Conservation (phyloP, 2,113 vertebrate species). For the Zosterops lateralis region DNA sequence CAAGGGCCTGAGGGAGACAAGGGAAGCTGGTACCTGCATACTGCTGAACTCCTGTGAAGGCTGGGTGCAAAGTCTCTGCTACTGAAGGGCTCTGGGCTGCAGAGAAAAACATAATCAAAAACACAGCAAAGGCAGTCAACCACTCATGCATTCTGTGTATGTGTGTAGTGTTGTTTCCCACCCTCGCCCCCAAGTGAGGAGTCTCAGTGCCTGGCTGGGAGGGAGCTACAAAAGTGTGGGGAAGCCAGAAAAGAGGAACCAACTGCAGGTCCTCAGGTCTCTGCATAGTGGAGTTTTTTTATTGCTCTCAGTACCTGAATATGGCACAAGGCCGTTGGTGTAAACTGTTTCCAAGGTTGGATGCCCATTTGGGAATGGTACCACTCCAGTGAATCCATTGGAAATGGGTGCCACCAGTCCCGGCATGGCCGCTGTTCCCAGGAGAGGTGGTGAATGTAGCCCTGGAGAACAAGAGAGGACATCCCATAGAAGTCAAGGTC, state of each 20-base stretch:
- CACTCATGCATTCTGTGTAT: not conserved
- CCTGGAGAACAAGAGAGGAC: constrained; percentile 70
- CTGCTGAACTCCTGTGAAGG: constrained; percentile 96
- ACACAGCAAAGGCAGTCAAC: not conserved
- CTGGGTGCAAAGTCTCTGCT: constrained; percentile 92
- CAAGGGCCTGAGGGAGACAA: not conserved
- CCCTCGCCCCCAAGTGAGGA: not conserved
- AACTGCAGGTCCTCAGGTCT: not conserved
- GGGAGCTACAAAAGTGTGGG: not conserved
- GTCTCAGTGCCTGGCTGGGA: not conserved
- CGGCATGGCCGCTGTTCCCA: constrained; percentile 87
- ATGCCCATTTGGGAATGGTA: constrained; percentile 91
- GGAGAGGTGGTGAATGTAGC: constrained; percentile 91
- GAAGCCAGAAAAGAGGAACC: not conserved
- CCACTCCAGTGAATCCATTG: constrained; percentile 91
- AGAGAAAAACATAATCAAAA: not conserved
- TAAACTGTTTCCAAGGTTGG: constrained; percentile 92
- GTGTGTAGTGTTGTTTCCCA: not conserved
- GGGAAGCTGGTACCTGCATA: constrained; percentile 86
- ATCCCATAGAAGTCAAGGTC: not conserved
- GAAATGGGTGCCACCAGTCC: constrained; percentile 91
- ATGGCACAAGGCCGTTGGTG: constrained; percentile 91
- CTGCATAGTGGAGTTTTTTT: not conserved
- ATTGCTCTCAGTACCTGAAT: constrained; percentile 76
- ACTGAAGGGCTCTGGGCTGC: constrained; percentile 92